A percentile compares a stretch with the other conserved stretches of the same genome.
Conservation (phyloP, 2,113 vertebrate species). For the Odontophorus gujanensis region DNA sequence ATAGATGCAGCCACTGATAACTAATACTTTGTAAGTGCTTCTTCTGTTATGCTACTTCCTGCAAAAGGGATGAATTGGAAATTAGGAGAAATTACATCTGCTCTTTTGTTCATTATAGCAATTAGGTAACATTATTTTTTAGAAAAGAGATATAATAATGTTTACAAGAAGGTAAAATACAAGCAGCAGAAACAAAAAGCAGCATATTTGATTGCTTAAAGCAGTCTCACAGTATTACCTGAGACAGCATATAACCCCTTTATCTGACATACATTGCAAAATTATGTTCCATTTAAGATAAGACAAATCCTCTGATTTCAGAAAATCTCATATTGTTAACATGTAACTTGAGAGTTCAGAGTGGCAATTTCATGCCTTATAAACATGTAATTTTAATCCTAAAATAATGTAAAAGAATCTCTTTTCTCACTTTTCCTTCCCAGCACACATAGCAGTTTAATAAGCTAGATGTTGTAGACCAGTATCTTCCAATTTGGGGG, state of each 20-base stretch:
- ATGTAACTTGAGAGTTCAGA: background rate
- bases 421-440: background rate
- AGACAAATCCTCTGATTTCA: background rate
- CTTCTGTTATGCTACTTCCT: background rate
- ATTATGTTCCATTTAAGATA: background rate
- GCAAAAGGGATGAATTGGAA: background rate
- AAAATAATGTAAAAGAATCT: background rate
- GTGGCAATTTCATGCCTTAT: background rate
- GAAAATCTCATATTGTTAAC: background rate
- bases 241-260: background rate
- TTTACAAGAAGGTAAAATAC: background rate
- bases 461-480: background rate
- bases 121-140: background rate
- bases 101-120: background rate
- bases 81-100: background rate
- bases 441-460: background rate
- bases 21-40: background rate
- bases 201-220: background rate
- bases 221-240: background rate
- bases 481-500: fast-evolving
- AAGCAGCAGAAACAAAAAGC: background rate
- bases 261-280: background rate
- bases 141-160: background rate
- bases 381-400: background rate
- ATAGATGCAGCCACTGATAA: background rate